Evolutionary conservation across 2,888 invertebrate species (phyloP).

Genomic region (Agrotis ipsilon): DNA sequence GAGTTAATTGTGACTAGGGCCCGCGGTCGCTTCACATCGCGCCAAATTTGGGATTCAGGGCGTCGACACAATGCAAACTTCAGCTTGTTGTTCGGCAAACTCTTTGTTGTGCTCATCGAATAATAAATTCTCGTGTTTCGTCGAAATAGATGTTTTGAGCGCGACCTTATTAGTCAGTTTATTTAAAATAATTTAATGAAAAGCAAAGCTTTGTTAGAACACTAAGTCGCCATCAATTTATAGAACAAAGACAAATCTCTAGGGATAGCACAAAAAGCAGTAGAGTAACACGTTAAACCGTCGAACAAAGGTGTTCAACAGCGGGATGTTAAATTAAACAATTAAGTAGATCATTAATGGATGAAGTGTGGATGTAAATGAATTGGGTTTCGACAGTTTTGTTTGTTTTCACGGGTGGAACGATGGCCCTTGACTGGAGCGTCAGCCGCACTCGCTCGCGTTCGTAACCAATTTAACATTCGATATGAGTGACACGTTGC

Average conservation of each 20-base stretch:
- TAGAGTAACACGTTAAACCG: constrained; percentile 10
- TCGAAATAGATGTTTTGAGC: constrained; percentile 35
- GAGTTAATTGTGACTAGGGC: constrained; percentile 84
- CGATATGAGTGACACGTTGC: constrained; percentile 57
- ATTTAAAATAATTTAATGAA: constrained; percentile 25
- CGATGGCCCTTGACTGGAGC: constrained; percentile 67
- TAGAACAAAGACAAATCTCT: constrained; percentile 14
- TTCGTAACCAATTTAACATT: constrained; percentile 67
- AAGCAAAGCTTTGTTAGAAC: not conserved
- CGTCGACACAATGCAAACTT: constrained; percentile 65
- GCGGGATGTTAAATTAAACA: constrained; percentile 63
- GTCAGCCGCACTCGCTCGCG: constrained; percentile 29
- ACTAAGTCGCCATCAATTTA: not conserved
- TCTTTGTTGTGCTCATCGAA: constrained; percentile 65
- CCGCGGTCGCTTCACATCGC: constrained; percentile 71
- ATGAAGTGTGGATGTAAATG: constrained; percentile 77
- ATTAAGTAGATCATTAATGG: constrained; percentile 73
- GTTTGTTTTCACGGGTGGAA: constrained; percentile 72
- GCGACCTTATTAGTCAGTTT: constrained; percentile 20
- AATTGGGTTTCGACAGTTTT: constrained; percentile 75
- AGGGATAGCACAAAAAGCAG: constrained; percentile 13
- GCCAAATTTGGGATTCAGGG: constrained; percentile 72
- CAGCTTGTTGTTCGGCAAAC: constrained; percentile 61
- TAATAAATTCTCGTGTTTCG: constrained; percentile 51
- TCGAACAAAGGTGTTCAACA: constrained; percentile 35